Conservation (phyloP, 1,140 invertebrate genomes). For the Lordiphosa clarofinis region DNA sequence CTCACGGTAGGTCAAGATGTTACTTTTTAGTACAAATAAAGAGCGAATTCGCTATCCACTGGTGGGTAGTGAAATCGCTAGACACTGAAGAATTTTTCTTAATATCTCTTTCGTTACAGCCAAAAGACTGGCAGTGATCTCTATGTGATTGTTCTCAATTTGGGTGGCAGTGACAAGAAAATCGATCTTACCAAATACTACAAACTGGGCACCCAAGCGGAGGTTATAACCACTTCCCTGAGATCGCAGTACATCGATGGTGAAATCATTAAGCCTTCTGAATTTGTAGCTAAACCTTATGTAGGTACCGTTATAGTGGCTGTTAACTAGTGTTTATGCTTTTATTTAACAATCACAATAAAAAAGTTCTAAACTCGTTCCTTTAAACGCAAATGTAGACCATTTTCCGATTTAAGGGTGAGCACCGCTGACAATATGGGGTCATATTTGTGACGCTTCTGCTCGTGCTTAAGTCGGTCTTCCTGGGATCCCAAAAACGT, state of each 20-base stretch:
- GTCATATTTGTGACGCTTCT: conserved; percentile 60
- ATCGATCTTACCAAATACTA: conserved; percentile 57
- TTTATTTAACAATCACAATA: conserved; percentile 15
- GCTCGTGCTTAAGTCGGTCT: conserved; percentile 30
- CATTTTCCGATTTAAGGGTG: conserved; percentile 69
- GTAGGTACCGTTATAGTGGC: conserved; percentile 55
- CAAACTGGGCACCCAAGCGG: conserved; percentile 43
- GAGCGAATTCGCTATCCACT: too few species aligned
- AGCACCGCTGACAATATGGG: conserved; percentile 58
- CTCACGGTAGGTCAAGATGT: conserved; percentile 36
- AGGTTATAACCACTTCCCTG: conserved; percentile 70
- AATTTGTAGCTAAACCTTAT: conserved; percentile 51
- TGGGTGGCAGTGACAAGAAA: conserved; percentile 39
- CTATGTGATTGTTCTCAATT: conserved; percentile 64
- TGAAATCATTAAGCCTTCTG: conserved; percentile 42
- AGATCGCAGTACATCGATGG: conserved; percentile 64
- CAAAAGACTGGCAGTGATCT: conserved; percentile 57
- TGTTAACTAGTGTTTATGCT: conserved; percentile 22
- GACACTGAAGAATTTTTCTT: too few species aligned
- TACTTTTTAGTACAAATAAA: too few species aligned
- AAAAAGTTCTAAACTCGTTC: conserved; percentile 27
- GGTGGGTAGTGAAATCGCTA: too few species aligned
- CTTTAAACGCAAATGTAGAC: conserved; percentile 53
- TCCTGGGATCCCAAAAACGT: conserved; percentile 41
- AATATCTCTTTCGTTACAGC: conserved; percentile 12